phyloP scores from a whole-genome alignment of 37 sponge, comb jelly and placozoan genomes.

The Hexactinellida sp. region DNA sequence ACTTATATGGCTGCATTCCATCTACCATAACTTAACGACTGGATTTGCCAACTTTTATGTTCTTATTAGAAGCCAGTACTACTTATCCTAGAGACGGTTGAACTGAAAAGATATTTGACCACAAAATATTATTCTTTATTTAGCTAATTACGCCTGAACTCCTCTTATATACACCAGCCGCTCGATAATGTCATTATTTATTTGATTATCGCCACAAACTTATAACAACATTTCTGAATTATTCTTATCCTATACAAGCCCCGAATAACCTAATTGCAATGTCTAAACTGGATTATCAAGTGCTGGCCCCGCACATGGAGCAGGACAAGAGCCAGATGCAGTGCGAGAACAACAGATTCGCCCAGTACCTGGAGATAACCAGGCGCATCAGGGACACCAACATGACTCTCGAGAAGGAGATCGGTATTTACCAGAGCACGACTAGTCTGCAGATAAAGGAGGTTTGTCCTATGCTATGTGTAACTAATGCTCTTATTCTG shows the following conservation, averaged over 20 bases:
- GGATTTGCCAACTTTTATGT: no score
- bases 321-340: background rate
- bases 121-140: background rate
- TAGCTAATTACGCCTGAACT: no score
- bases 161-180: no score
- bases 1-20: background rate
- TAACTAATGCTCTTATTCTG: background rate
- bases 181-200: no score
- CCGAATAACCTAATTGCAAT: background rate
- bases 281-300: background rate
- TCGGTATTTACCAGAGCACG: background rate
- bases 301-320: background rate
- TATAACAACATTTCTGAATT: no score
- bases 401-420: conserved; percentile 13
- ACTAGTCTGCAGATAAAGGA: background rate
- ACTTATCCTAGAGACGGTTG: background rate
- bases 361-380: background rate
- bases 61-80: background rate
- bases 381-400: background rate
- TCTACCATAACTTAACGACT: background rate
- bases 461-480: background rate
- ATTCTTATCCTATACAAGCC: no score
- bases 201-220: no score
- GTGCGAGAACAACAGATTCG: background rate
- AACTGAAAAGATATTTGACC: background rate